Base-by-base conservation (phyloP, 1,140 invertebrate species). In the Conus betulinus region DNA sequence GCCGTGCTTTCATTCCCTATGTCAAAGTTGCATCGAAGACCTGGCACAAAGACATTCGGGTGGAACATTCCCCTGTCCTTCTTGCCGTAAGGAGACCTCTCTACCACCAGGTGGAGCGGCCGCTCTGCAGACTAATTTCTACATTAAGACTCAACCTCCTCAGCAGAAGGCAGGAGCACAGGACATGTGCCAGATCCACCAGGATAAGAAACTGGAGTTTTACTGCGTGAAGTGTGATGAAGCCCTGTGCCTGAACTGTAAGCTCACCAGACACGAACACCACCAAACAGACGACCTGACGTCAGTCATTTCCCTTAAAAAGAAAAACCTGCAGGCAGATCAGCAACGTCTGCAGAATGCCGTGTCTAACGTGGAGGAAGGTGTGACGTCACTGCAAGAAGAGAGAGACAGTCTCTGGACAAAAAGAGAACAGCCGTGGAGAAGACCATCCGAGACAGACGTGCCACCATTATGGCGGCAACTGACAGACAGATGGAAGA, bases 191-290 rank as follows among this genome's bases (percentile, higher is more conserved):
- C 20, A 74, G 71, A 74, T 23, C 23, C 71, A 74, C 20, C 20
- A 13, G 7, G 71, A 74, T 25, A 4, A 74, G 23, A 74, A 74
- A 20, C n/a, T 74, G 71, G 5, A 4, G 71, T 74, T 74, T 23
- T 74, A 74, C 71, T 74, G 71, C 71, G 71, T 74, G 20, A 74
- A 74, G 71, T 74, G 71, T 25, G 71, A 74, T 25, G 71, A 74
- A 23, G 71, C 20, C 71, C 11, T 74, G 13, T 74, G 71, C n/a
- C 71, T 13, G 13, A 23, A 74, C 71, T 74, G 71, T 74, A 74
- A 74, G 23, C 71, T 74, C 7, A 74, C 71, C 11, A 74, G 17
- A 78, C 76, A 78, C 7, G 25, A 78, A 78, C 25, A 39, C 76
- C 10, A 39, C 25, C 39, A 27, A 51, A 78, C 76, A 51, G 76